These are phyloP conservation scores for Procambarus virginalis DNA, from an alignment of 1,140 invertebrate species.

Conservation along the genomic window DNA sequence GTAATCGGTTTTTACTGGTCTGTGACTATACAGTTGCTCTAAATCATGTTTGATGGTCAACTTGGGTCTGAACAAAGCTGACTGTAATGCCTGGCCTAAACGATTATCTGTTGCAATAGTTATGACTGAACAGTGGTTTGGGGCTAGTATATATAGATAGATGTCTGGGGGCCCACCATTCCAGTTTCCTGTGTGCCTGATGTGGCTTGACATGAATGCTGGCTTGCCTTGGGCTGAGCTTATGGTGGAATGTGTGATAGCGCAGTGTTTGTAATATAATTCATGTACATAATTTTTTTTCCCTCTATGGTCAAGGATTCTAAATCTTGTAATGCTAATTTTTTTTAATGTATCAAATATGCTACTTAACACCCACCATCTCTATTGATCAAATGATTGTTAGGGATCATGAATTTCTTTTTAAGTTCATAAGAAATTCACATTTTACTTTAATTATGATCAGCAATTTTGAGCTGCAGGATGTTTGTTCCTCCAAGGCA, in stretches of 20 bases:
- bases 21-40: slow-evolving; percentile 13
- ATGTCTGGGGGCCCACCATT: slow-evolving; percentile 51
- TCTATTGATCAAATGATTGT: slow-evolving; percentile 12
- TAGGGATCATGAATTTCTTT: slow-evolving; percentile 14
- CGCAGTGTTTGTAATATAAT: slow-evolving; percentile 50
- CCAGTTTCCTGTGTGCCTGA: slow-evolving; percentile 46
- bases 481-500: slow-evolving; percentile 19
- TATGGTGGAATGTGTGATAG: slow-evolving; percentile 59
- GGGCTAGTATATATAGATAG: slow-evolving; percentile 39
- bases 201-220: slow-evolving; percentile 42
- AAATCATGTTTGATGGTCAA: slow-evolving; percentile 17
- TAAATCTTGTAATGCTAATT: slow-evolving; percentile 39
- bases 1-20: slow-evolving; percentile 39
- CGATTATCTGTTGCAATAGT: slow-evolving; percentile 20
- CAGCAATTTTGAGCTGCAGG: slow-evolving; percentile 47
- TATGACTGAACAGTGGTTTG: slow-evolving; percentile 13
- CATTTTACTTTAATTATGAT: slow-evolving; percentile 15
- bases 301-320: slow-evolving; percentile 53
- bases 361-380: slow-evolving; percentile 48
- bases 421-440: background rate
- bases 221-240: slow-evolving; percentile 41
- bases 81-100: slow-evolving; percentile 26
- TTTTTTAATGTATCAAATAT: slow-evolving; percentile 35
- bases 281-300: slow-evolving; percentile 52
- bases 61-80: slow-evolving; percentile 30